Evolutionary conservation across 2,113 vertebrate species (phyloP).

Genomic region (Macrotis lagotis): DNA sequence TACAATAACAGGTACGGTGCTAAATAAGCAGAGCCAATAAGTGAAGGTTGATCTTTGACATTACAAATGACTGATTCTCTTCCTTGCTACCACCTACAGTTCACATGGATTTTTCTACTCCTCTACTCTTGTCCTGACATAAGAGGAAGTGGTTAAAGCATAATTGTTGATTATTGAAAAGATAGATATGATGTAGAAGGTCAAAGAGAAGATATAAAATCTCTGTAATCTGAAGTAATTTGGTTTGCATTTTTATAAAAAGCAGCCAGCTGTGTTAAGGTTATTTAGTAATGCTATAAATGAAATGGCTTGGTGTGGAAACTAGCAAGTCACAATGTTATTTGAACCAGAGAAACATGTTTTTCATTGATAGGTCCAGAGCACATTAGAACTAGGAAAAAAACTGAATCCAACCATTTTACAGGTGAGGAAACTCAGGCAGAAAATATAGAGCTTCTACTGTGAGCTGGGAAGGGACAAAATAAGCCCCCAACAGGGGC

Average conservation of each 20-base stretch:
- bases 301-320: not conserved
- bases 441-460: not conserved
- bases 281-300: not conserved
- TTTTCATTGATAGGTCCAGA: not conserved
- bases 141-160: not conserved
- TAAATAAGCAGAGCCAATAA: not conserved
- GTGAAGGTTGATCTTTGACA: not conserved
- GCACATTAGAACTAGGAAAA: not conserved
- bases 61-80: not conserved
- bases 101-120: not conserved
- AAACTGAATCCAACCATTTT: not conserved
- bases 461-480: not conserved
- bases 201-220: not conserved
- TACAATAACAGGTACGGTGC: not conserved
- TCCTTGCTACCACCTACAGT: not conserved
- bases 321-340: not conserved
- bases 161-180: not conserved
- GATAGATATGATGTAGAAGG: not conserved
- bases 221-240: not conserved
- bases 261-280: not conserved
- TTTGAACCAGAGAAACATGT: not conserved
- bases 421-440: not conserved
- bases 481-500: not conserved
- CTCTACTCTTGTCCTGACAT: not conserved
- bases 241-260: not conserved